Base-by-base conservation (phyloP, 1,140 invertebrate genomes). In the Penaeus japonicus region DNA sequence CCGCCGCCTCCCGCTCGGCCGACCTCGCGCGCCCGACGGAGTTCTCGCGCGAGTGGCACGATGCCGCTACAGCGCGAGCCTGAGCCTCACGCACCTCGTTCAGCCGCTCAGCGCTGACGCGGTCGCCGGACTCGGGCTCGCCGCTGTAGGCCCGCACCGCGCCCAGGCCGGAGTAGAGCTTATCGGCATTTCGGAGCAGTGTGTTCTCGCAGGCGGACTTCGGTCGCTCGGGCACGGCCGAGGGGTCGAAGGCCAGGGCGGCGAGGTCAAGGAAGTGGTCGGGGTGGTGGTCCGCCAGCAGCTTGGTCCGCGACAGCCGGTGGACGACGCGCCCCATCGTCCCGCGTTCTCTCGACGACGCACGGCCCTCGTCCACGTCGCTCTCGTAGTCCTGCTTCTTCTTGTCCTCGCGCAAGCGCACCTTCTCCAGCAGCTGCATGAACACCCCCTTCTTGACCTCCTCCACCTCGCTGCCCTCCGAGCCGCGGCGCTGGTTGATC, bases 171-270 rank as follows among this genome's bases (percentile, higher is more conserved):
- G 83, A 82, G 73, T 90, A 89, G 20, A 89, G 65, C 62, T 84
- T 89, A 30, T 87, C 89, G 27, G 89, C 85, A 5, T 75, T 86
- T 55, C 84, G 82, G 4, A 90, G 57, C 53, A 90, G 85, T 27
- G 89, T 89, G 89, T 87, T 90, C 39, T 90, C 90, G 75, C 90
- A 90, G 75, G 90, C 90, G 57, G 90, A 90, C 78, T 90, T 90
- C 2, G 90, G 90, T 27, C 90, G 73, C 73, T 91, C 89, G 17
- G 90, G 89, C 27, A 90, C 39, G 77, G 89, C 87, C 39, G 89
- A 89, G 12, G 89, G 89, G 79, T 90, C 89, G 73, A 91, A 89
- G 30, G 75, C 86, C 27, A 89, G 85, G 22, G 88, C 87, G 17
- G 89, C 85, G 59, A 88, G 53, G 84, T 89, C 89, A 20, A 89